A percentile compares a stretch with the other conserved stretches of the same genome.
Evolutionary conservation across 2,113 vertebrate genomes (phyloP).

Genomic region (Geococcyx californianus): DNA sequence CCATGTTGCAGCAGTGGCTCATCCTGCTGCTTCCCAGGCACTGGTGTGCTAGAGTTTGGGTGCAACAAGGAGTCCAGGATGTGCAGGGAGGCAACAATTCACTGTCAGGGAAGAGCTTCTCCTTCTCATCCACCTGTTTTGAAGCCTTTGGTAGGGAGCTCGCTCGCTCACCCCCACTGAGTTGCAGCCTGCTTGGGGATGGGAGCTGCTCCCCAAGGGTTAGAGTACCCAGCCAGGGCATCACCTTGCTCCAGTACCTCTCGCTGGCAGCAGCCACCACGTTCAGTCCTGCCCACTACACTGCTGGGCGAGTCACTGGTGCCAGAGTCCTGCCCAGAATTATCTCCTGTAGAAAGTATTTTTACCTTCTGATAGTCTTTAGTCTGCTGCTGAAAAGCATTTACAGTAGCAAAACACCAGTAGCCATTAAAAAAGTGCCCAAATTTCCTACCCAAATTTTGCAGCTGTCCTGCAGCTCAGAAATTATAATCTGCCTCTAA

Average conservation of each 20-base stretch:
- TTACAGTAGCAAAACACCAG: neutral
- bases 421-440: too few relatives aligned
- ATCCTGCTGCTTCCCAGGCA: neutral
- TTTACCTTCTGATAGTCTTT: neutral
- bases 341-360: neutral
- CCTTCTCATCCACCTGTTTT: neutral
- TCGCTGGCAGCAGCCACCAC: neutral
- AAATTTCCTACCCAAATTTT: neutral
- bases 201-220: neutral
- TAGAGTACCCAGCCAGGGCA: neutral
- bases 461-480: neutral
- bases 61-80: fast-evolving
- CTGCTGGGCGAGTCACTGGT: neutral
- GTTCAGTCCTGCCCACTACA: neutral
- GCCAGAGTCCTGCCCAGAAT: neutral
- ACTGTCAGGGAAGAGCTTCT: fast-evolving
- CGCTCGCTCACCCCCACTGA: fast-evolving
- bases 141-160: neutral
- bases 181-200: neutral
- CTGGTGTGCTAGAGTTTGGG: too few relatives aligned
- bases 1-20: fast-evolving
- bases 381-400: neutral
- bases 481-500: too few relatives aligned
- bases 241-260: neutral
- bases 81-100: fast-evolving